Percentiles rank a stretch among this genome's conserved stretches.
These are phyloP conservation scores for Delia radicum DNA, from an alignment of 1,140 invertebrate genomes.

Conservation along the genomic window DNA sequence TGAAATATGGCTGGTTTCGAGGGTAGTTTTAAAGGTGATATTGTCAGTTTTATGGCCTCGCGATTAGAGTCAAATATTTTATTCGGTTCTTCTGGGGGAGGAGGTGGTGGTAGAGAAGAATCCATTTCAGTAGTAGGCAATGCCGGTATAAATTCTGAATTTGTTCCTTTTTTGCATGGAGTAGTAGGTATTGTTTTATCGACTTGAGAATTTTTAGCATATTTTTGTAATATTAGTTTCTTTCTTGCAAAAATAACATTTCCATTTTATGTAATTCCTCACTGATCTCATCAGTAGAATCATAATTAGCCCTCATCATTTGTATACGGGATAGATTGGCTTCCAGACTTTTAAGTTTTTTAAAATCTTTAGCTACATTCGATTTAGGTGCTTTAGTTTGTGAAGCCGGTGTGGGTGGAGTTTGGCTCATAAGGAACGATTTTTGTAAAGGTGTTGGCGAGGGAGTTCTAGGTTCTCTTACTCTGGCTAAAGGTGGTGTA, in stretches of 20 bases:
- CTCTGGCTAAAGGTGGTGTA: background rate
- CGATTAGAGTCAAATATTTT: conserved; percentile 51
- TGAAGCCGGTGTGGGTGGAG: background rate
- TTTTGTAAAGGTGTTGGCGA: conserved; percentile 31
- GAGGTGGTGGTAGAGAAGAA: conserved; percentile 15
- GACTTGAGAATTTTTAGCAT: conserved; percentile 39
- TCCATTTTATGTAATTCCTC: conserved; percentile 52
- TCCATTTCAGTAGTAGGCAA: background rate
- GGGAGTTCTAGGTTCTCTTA: conserved; percentile 7
- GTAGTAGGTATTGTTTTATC: conserved; percentile 18
- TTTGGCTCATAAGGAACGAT: background rate
- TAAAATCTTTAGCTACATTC: conserved; percentile 36
- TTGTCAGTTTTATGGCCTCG: conserved; percentile 48
- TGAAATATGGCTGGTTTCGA: conserved; percentile 46
- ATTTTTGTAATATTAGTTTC: conserved; percentile 51
- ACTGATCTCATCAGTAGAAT: conserved; percentile 47
- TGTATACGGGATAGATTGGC: conserved; percentile 49
- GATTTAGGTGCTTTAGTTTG: background rate
- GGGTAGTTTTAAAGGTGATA: conserved; percentile 46
- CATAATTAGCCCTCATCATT: conserved; percentile 51
- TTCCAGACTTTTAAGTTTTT: conserved; percentile 46
- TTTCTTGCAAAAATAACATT: conserved; percentile 44
- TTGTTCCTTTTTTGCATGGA: background rate
- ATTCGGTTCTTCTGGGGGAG: conserved; percentile 33
- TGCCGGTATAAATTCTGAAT: background rate